Percentiles rank a stretch among this genome's conserved stretches.
Conservation (phyloP, 1,140 invertebrate species). For the Drosophila persimilis region DNA sequence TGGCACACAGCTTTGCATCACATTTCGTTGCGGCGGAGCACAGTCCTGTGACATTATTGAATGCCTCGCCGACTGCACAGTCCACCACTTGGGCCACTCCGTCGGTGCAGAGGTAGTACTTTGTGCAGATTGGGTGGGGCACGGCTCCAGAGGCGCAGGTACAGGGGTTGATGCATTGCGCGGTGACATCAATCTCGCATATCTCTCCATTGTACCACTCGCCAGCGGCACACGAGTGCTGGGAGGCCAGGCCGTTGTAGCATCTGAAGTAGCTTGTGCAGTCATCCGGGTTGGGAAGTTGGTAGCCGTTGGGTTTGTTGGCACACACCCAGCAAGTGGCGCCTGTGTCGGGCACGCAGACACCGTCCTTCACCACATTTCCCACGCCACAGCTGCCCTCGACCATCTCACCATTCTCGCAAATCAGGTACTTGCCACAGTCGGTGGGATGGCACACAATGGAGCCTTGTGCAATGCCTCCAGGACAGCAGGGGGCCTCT, state of each 20-base stretch:
- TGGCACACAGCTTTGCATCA: conserved; percentile 27
- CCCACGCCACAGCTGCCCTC: conserved; percentile 61
- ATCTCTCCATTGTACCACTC: conserved; percentile 49
- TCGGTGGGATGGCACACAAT: conserved; percentile 57
- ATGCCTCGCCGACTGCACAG: conserved; percentile 49
- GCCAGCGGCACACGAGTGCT: conserved; percentile 28
- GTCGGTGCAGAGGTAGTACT: conserved; percentile 67
- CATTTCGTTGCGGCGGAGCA: conserved; percentile 38
- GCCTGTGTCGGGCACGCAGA: conserved; percentile 50
- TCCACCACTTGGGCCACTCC: conserved; percentile 50
- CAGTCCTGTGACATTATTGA: conserved; percentile 13
- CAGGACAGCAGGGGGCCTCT: conserved; percentile 23
- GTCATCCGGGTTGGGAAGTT: conserved; percentile 39
- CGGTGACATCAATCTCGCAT: conserved; percentile 59
- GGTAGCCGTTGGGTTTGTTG: conserved; percentile 54
- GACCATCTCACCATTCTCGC: conserved; percentile 42
- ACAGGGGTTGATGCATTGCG: conserved; percentile 67
- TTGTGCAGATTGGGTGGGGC: conserved; percentile 66
- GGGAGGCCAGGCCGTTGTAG: conserved; percentile 44
- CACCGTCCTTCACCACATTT: conserved; percentile 51
- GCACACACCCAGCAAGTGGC: conserved; percentile 61
- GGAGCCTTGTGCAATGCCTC: conserved; percentile 44
- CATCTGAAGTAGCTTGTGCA: conserved; percentile 62
- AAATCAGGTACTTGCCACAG: conserved; percentile 67
- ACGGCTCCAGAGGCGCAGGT: conserved; percentile 46